Evolutionary conservation across 2,113 vertebrate species (phyloP), one percentile per base, ranked within the genome.

Genomic region (Rhadina sibilatrix): DNA sequence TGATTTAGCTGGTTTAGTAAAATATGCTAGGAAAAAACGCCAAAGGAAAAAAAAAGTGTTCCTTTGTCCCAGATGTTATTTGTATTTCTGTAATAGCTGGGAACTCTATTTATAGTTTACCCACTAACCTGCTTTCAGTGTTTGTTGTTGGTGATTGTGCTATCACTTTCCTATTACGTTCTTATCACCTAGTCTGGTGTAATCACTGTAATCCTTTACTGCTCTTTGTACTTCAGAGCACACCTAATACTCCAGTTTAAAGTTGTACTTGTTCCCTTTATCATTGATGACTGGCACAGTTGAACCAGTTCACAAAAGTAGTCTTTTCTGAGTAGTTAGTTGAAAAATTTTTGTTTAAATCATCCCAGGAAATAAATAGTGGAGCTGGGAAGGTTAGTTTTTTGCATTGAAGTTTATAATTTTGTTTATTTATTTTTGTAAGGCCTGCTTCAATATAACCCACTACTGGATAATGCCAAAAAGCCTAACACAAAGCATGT

Each of bases 1-100:
- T 86, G 46, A 66, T 85, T 85, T 88, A 89, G 33, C 42, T 82
- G 72, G 33, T 50, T 93, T 65, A 70, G 57, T 72, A 64, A 92
- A 90, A 38, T 20, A 49, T 1, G 18, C 47, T 49, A 21, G 31
- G 54, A 90, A 91, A 93, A 87, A 83, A 37, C 6, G 12, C 24
- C 30, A 24, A 25, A 47, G 65, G 74, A 61, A 70, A 94, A 94
- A 94, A 47, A 75, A 81, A 65, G 15, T 5, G 23, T 35, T 81
- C 30, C 54, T 80, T 70, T 94, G 52, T 90, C 87, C 47, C 70
- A 76, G 50, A 19, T 33, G 11, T 23, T 40, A 47, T 61, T 89
- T 93, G 52, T 69, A 47, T 82, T 93, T 40, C 70, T 91, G 52
- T 49, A 44, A 44, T 37, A 54, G 23, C 23, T 91, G 47, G 27